Percentiles rank a stretch among this genome's conserved stretches.
phyloP scores from a whole-genome alignment of 2,888 invertebrate genomes.

The Drepanosiphum platanoidis region DNA sequence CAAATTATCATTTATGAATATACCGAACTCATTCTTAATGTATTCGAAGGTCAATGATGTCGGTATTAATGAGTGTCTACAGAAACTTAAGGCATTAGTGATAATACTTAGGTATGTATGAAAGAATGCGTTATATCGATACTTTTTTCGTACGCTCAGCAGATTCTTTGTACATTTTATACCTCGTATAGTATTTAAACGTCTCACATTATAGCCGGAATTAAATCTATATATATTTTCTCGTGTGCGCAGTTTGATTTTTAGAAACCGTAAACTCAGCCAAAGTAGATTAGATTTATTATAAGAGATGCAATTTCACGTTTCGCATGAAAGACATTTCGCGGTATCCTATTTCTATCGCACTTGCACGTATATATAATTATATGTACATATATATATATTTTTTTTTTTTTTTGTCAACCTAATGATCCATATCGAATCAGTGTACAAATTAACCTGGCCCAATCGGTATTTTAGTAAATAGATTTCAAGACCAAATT shows the following conservation, averaged over 20 bases:
- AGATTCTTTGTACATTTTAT: conserved; percentile 18
- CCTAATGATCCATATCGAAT: conserved; percentile 52
- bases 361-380: neutral
- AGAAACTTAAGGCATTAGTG: neutral
- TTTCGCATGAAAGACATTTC: conserved; percentile 25
- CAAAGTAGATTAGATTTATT: neutral
- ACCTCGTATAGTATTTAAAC: neutral
- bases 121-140: neutral
- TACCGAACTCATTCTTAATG: conserved; percentile 15
- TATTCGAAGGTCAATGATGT: conserved; percentile 38
- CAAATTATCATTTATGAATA: conserved; percentile 29
- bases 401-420: neutral
- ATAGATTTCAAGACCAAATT: conserved; percentile 27
- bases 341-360: conserved; percentile 17
- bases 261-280: conserved; percentile 4
- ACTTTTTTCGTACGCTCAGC: conserved; percentile 12
- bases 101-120: neutral
- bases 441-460: conserved; percentile 2
- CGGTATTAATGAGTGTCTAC: conserved; percentile 1
- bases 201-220: neutral
- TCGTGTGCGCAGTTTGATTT: neutral
- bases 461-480: conserved; percentile 20
- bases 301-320: conserved; percentile 14
- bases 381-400: neutral
- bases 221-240: neutral